A percentile compares a stretch with the other conserved stretches of the same genome.
These are phyloP conservation scores for Lycocerus yunnanus DNA, from an alignment of 2,888 invertebrate genomes.

Conservation along the genomic window DNA sequence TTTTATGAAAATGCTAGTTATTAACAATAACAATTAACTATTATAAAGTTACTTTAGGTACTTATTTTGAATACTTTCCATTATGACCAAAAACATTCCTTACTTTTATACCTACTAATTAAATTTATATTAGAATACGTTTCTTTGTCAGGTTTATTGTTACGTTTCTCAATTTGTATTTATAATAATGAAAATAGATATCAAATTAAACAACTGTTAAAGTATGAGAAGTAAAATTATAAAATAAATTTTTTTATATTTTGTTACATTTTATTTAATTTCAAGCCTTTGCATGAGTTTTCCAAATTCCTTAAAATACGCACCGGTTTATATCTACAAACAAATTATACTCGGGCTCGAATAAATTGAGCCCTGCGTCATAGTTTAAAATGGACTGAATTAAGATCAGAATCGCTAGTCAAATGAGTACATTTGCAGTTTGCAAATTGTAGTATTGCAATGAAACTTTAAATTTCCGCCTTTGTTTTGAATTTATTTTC, in stretches of 20 bases:
- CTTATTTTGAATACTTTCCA: neutral
- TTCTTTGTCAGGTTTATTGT: neutral
- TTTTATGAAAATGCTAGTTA: neutral
- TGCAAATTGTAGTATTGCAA: no score
- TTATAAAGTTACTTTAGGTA: neutral
- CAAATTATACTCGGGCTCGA: no score
- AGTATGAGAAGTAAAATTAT: neutral
- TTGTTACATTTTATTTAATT: neutral
- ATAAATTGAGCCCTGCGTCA: no score
- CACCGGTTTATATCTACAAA: no score
- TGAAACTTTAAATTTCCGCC: no score
- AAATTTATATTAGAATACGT: neutral
- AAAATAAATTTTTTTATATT: neutral
- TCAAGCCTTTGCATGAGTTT: neutral
- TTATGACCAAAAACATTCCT: neutral
- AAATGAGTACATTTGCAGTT: no score
- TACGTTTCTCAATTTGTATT: neutral
- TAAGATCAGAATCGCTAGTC: no score
- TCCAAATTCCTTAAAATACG: neutral
- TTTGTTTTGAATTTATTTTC: no score
- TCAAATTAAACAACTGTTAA: neutral
- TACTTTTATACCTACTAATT: neutral
- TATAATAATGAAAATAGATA: neutral
- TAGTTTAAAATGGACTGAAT: no score
- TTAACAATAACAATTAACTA: neutral